Evolutionary conservation across 2,888 invertebrate species (phyloP).

Genomic region (Thumatha senex): DNA sequence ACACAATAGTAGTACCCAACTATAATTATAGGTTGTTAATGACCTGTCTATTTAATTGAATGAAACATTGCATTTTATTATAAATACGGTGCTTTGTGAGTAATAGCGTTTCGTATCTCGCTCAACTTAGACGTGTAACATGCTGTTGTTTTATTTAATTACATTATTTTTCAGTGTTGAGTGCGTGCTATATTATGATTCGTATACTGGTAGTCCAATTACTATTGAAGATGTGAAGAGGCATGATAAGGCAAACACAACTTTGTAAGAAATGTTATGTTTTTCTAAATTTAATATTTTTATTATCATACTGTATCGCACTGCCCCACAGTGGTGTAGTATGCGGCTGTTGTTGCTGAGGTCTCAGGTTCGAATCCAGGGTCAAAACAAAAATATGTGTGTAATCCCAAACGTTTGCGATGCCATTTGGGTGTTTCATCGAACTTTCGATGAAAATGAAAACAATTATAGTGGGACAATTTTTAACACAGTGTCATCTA

Average conservation of each 20-base stretch:
- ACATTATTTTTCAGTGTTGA: conserved; percentile 25
- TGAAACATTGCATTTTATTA: too few species aligned
- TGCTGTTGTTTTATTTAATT: conserved; percentile 34
- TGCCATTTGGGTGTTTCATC: too few species aligned
- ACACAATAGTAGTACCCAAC: too few species aligned
- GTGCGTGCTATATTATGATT: conserved; percentile 45
- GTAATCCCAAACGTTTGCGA: too few species aligned
- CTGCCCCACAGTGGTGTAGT: not conserved
- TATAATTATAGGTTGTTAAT: too few species aligned
- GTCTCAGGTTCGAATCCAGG: too few species aligned
- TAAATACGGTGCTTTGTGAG: not conserved
- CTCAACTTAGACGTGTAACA: conserved; percentile 20
- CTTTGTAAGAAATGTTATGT: conserved; percentile 51
- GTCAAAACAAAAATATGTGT: too few species aligned
- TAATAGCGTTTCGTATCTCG: conserved; percentile 7
- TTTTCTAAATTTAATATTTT: not conserved
- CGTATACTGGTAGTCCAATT: conserved; percentile 48
- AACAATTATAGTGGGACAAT: too few species aligned
- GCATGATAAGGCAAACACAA: conserved; percentile 51
- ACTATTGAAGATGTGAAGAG: conserved; percentile 44
- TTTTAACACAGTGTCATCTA: too few species aligned
- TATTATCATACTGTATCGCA: not conserved
- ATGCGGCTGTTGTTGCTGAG: too few species aligned
- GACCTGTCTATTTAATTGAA: too few species aligned
- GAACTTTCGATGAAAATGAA: too few species aligned